A percentile compares a stretch with the other conserved stretches of the same genome.
Conservation (phyloP, 2,113 vertebrate genomes). For the Apeltes quadracus region DNA sequence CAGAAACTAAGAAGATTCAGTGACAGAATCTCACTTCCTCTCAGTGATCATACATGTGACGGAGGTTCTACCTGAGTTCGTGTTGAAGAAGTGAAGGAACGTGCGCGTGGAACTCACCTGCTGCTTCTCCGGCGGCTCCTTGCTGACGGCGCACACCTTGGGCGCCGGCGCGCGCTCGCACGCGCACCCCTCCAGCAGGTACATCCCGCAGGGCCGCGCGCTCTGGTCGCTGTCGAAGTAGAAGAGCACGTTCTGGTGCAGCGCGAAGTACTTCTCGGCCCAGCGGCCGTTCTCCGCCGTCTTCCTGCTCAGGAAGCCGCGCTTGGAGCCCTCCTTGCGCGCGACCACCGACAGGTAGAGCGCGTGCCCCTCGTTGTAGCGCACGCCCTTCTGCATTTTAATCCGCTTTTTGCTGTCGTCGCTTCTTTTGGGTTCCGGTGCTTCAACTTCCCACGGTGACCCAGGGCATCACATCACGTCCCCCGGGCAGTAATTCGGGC, state of each 20-base stretch:
- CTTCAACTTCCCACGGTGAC: constrained; percentile 33
- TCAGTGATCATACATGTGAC: too few species aligned
- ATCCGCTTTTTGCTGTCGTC: too few species aligned
- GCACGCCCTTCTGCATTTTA: constrained; percentile 95
- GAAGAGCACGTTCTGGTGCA: constrained; percentile 95
- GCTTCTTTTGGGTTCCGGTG: not conserved
- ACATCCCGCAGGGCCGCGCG: constrained; percentile 89
- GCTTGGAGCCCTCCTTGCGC: constrained; percentile 91
- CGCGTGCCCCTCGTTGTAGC: constrained; percentile 95
- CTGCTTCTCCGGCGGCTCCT: constrained; percentile 89
- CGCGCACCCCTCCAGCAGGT: constrained; percentile 93
- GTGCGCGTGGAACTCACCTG: constrained; percentile 72
- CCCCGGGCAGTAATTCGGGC: constrained; percentile 53
- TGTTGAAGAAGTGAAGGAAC: too few species aligned
- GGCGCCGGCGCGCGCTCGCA: constrained; percentile 88
- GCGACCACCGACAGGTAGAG: constrained; percentile 88
- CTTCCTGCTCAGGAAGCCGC: constrained; percentile 91
- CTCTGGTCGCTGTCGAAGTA: constrained; percentile 96
- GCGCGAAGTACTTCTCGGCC: constrained; percentile 94
- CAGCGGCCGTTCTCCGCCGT: constrained; percentile 92
- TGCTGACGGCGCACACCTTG: constrained; percentile 78
- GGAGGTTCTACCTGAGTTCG: too few species aligned
- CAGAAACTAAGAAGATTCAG: too few species aligned
- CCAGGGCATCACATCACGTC: constrained; percentile 27
- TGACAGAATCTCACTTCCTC: too few species aligned